These are phyloP conservation scores for Artibeus jamaicensis DNA, from an alignment of 2,797 vertebrate genomes.

Conservation along the genomic window DNA sequence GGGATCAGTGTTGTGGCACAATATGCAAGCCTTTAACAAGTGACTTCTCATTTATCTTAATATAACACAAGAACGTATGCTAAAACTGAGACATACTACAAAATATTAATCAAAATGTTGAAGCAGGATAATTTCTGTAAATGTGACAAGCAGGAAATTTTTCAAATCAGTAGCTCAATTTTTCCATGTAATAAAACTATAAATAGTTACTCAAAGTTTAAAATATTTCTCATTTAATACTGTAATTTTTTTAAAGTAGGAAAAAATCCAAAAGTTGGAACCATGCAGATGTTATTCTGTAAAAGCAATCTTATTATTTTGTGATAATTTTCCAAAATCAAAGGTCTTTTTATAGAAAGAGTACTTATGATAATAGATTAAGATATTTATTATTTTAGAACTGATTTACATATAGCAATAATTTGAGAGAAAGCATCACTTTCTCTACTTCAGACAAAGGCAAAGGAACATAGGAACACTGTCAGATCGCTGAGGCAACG, in stretches of 20 bases:
- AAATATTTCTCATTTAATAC: slow-evolving; percentile 23
- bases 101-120: slow-evolving; percentile 17
- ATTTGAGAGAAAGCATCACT: slow-evolving; percentile 53
- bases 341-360: not conserved
- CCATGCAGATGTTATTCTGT: slow-evolving; percentile 20
- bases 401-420: slow-evolving; percentile 16
- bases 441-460: not conserved
- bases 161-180: slow-evolving; percentile 44
- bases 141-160: not conserved
- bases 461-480: not conserved
- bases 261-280: not conserved
- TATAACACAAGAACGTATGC: not conserved
- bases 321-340: slow-evolving; percentile 51
- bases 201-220: slow-evolving; percentile 35
- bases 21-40: not conserved
- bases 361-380: not conserved
- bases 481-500: not conserved
- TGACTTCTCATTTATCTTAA: not conserved
- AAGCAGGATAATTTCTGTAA: not conserved
- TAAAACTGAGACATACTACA: not conserved
- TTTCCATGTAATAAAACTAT: slow-evolving; percentile 25
- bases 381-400: slow-evolving; percentile 54
- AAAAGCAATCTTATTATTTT: slow-evolving; percentile 58
- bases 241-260: not conserved
- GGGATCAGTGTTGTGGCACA: not conserved